Conservation (phyloP, 2,888 invertebrate species). For the Linnaemya tessellans region DNA sequence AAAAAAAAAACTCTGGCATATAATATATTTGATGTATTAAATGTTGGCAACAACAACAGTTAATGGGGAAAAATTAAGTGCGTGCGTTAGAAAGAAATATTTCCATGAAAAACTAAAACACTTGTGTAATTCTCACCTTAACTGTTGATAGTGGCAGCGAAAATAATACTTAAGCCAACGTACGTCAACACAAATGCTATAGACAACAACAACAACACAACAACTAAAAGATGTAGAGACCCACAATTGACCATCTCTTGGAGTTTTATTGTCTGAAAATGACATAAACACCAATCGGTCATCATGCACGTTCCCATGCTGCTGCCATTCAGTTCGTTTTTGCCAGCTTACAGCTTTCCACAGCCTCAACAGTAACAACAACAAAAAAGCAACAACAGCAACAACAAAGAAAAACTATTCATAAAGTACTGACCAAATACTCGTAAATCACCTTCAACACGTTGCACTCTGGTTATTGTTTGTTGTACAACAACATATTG, state of each 20-base stretch:
- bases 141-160: neutral
- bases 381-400: neutral
- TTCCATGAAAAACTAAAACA: slow-evolving; percentile 30
- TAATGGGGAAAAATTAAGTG: slow-evolving; percentile 27
- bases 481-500: neutral
- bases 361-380: slow-evolving; percentile 54
- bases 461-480: slow-evolving; percentile 36
- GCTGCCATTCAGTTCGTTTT: slow-evolving; percentile 23
- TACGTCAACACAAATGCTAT: slow-evolving; percentile 4
- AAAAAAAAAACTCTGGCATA: neutral
- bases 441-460: slow-evolving; percentile 69
- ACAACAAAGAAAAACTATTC: slow-evolving; percentile 12
- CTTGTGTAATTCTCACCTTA: slow-evolving; percentile 51
- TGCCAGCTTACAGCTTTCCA: slow-evolving; percentile 47
- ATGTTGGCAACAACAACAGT: slow-evolving; percentile 18
- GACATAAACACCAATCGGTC: slow-evolving; percentile 65
- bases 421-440: slow-evolving; percentile 60
- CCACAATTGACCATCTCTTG: slow-evolving; percentile 53
- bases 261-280: slow-evolving; percentile 65
- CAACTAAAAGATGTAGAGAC: slow-evolving; percentile 33
- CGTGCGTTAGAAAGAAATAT: slow-evolving; percentile 21
- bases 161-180: slow-evolving; percentile 10
- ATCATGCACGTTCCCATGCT: slow-evolving; percentile 45
- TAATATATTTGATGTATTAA: slow-evolving; percentile 24
- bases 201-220: neutral